phyloP scores from a whole-genome alignment of 2,888 invertebrate genomes.

The Eudemis profundana region DNA sequence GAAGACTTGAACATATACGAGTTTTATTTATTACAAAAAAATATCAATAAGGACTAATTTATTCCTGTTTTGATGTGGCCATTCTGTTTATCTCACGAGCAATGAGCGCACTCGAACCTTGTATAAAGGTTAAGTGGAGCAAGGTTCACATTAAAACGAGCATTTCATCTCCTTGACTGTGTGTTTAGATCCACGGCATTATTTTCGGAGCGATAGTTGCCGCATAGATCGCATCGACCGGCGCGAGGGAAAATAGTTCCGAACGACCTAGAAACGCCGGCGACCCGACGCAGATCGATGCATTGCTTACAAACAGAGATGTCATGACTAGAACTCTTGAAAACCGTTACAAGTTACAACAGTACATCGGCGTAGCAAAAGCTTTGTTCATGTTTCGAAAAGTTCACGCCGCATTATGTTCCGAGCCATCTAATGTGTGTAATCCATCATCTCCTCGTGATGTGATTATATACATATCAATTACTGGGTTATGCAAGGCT shows the following conservation, averaged over 20 bases:
- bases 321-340: conserved; percentile 40
- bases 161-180: conserved; percentile 55
- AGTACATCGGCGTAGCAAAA: conserved; percentile 16
- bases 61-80: conserved; percentile 15
- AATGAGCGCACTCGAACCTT: conserved; percentile 29
- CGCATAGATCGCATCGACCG: conserved; percentile 43
- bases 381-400: conserved; percentile 40
- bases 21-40: conserved; percentile 20
- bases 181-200: conserved; percentile 55
- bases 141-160: conserved; percentile 41
- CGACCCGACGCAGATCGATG: conserved; percentile 61
- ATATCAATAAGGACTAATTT: conserved; percentile 10
- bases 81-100: conserved; percentile 14
- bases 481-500: conserved; percentile 34
- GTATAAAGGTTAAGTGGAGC: conserved; percentile 43
- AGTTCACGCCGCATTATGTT: conserved; percentile 41
- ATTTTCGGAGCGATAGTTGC: conserved; percentile 52
- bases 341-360: conserved; percentile 32
- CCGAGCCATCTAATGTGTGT: conserved; percentile 30
- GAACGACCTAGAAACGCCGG: conserved; percentile 71
- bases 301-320: conserved; percentile 47
- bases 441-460: conserved; percentile 42
- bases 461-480: conserved; percentile 43
- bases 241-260: conserved; percentile 57
- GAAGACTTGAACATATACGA: conserved; percentile 6